Percentiles rank a stretch among this genome's conserved stretches.
These are phyloP conservation scores for Thunnus albacares DNA, from an alignment of 2,797 vertebrate genomes.

Conservation along the genomic window DNA sequence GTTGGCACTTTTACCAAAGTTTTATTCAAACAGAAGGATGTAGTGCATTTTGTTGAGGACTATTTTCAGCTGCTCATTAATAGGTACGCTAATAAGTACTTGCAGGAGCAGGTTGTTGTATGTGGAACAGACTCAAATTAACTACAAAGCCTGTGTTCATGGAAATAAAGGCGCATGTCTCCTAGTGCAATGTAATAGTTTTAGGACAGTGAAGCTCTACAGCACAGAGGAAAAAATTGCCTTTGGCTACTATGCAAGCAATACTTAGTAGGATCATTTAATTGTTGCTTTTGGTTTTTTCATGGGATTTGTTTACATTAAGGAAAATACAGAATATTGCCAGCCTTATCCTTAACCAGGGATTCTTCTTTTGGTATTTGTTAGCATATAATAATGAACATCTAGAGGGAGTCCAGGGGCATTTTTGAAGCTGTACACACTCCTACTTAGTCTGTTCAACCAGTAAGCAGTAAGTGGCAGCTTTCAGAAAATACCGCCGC, in stretches of 20 bases:
- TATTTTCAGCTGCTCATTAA: not conserved
- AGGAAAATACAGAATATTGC: not conserved
- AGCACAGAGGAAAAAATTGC: not conserved
- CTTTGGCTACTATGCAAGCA: too few species aligned
- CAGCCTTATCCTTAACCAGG: not conserved
- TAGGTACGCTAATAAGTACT: not conserved
- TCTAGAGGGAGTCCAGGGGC: not conserved
- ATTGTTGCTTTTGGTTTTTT: not conserved
- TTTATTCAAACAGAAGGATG: not conserved
- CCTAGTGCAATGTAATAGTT: not conserved
- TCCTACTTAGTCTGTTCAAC: conserved; percentile 16
- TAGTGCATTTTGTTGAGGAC: not conserved
- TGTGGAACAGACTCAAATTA: not conserved
- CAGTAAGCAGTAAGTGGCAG: conserved; percentile 60
- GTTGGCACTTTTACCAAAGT: not conserved
- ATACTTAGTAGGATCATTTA: not conserved
- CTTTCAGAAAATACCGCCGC: conserved; percentile 57
- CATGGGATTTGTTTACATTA: not conserved
- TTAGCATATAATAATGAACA: not conserved
- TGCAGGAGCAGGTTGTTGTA: not conserved
- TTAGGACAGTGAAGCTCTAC: not conserved
- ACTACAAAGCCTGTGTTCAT: not conserved
- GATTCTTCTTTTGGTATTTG: not conserved
- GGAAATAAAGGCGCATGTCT: not conserved
- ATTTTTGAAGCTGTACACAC: conserved; percentile 11